Conservation (phyloP, 2,797 vertebrate genomes). For the Acipenser oxyrinchus region DNA sequence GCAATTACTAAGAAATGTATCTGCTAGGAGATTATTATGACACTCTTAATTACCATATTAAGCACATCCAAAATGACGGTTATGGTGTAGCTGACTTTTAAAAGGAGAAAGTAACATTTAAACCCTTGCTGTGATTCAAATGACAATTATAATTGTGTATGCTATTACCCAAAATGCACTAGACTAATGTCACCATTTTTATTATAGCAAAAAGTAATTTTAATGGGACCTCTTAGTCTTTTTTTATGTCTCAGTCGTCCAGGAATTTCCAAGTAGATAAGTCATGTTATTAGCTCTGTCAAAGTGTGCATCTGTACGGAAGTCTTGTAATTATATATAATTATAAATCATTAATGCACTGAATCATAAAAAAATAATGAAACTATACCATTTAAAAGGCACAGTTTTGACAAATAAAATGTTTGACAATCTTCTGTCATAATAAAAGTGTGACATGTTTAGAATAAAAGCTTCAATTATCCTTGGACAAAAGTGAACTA, state of each 20-base stretch:
- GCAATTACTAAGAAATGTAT: background rate
- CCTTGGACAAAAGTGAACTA: no score
- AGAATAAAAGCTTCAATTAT: no score
- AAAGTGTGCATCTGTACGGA: conserved; percentile 8
- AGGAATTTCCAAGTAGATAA: conserved; percentile 1
- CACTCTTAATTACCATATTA: conserved; percentile 3
- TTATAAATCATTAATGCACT: conserved; percentile 11
- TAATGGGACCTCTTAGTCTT: background rate
- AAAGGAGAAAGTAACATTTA: background rate
- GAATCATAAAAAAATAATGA: conserved; percentile 8
- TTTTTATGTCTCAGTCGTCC: background rate
- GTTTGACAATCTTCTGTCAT: background rate
- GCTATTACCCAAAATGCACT: background rate
- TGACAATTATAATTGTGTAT: background rate
- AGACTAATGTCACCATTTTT: background rate
- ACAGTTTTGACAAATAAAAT: background rate
- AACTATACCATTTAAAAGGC: background rate
- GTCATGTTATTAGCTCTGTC: background rate
- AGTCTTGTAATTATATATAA: conserved; percentile 3
- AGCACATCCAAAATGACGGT: background rate
- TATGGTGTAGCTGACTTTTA: background rate
- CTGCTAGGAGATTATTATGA: conserved; percentile 2
- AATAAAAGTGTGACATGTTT: background rate
- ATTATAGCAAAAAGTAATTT: background rate
- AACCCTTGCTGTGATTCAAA: background rate